Evolutionary conservation across 2,888 invertebrate genomes (phyloP).

Genomic region (Lymantria monacha): DNA sequence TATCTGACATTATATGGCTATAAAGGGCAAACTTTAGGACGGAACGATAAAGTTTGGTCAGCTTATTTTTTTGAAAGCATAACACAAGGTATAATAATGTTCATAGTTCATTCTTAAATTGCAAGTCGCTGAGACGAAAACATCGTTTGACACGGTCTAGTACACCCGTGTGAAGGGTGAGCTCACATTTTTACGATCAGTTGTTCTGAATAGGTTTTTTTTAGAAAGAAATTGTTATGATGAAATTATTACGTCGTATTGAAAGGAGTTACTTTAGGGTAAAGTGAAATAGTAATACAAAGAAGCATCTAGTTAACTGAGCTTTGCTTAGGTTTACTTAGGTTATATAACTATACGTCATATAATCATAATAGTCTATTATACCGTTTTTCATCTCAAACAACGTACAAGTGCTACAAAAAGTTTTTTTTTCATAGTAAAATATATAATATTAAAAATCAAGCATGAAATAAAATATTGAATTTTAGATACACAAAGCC

Average conservation of each 20-base stretch:
- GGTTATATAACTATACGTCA: too few relatives aligned
- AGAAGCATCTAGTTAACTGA: too few relatives aligned
- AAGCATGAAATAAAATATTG: too few relatives aligned
- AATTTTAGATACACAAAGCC: too few relatives aligned
- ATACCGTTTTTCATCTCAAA: too few relatives aligned
- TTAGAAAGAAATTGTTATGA: conserved; percentile 26
- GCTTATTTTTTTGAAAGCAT: conserved; percentile 42
- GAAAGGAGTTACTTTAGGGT: conserved; percentile 7
- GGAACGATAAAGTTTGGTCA: conserved; percentile 36
- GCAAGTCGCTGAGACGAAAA: conserved; percentile 37
- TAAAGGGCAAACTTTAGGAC: conserved; percentile 56
- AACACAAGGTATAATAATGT: conserved; percentile 29
- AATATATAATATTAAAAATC: too few relatives aligned
- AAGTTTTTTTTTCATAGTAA: too few relatives aligned
- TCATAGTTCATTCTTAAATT: conserved; percentile 23
- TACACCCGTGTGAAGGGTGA: conserved; percentile 35
- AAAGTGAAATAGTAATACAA: too few relatives aligned
- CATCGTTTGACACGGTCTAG: conserved; percentile 54
- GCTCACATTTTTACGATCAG: conserved; percentile 33
- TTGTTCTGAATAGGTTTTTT: conserved; percentile 32
- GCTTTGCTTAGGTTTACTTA: too few relatives aligned
- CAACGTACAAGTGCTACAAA: too few relatives aligned
- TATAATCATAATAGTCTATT: too few relatives aligned
- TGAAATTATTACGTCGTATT: conserved; percentile 23
- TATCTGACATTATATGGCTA: conserved; percentile 52